Evolutionary conservation across 64 coral and sea anemone species (phyloP).

Genomic region (Montipora foliosa): DNA sequence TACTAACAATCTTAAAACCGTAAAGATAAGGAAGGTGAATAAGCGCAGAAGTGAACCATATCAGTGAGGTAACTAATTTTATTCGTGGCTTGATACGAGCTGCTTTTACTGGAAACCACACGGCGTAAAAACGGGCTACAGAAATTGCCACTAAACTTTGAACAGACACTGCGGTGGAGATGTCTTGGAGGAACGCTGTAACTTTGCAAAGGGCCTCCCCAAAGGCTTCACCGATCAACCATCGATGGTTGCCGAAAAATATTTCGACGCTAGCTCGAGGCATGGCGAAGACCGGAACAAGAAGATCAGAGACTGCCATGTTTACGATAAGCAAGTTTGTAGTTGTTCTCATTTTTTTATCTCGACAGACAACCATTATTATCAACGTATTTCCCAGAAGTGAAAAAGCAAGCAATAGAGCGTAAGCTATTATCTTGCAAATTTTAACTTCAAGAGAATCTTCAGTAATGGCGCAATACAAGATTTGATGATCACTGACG

Average conservation of each 20-base stretch:
- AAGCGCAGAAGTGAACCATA: neutral
- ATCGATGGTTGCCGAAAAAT: conserved; percentile 7
- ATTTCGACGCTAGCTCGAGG: conserved; percentile 54
- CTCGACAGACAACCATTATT: conserved; percentile 41
- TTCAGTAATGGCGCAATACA: neutral
- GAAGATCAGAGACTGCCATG: conserved; percentile 66
- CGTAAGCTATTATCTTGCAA: conserved; percentile 18
- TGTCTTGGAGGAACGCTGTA: conserved; percentile 44
- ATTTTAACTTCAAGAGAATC: conserved; percentile 29
- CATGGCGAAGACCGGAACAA: conserved; percentile 56
- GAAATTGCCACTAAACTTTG: conserved; percentile 54
- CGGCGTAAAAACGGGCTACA: conserved; percentile 49
- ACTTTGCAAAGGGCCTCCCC: conserved; percentile 59
- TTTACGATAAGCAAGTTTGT: conserved; percentile 69
- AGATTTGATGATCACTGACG: neutral
- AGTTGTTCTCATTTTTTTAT: conserved; percentile 52
- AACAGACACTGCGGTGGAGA: conserved; percentile 35
- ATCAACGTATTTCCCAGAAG: conserved; percentile 57
- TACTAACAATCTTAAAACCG: neutral
- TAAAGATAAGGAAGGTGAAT: conserved; percentile 29
- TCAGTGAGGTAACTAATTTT: conserved; percentile 11
- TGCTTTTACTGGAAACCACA: conserved; percentile 53
- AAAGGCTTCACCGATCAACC: conserved; percentile 31
- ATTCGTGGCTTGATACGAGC: conserved; percentile 14
- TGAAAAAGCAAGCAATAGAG: conserved; percentile 1